A percentile compares a stretch with the other conserved stretches of the same genome.
These are phyloP conservation scores for Leptopilina syphax DNA, from an alignment of 2,888 invertebrate species.

Conservation along the genomic window DNA sequence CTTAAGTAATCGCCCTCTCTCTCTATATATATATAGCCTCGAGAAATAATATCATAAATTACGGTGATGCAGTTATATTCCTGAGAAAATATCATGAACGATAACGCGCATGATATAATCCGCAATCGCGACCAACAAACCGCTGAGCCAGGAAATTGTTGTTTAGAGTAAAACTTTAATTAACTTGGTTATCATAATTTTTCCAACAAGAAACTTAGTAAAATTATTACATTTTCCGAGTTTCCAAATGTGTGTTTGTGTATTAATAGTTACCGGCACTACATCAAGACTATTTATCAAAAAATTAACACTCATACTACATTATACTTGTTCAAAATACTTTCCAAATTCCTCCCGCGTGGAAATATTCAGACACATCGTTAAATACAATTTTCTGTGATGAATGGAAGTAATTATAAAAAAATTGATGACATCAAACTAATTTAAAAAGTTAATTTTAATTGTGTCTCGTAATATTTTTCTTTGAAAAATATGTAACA, in stretches of 20 bases:
- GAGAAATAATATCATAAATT: constrained; percentile 11
- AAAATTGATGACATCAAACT: constrained; percentile 6
- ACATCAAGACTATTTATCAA: neutral
- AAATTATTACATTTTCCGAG: neutral
- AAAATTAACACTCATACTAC: neutral
- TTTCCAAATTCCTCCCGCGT: too few relatives aligned
- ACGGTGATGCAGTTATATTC: neutral
- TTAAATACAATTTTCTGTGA: too few relatives aligned
- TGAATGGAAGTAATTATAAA: neutral
- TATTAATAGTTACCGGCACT: neutral
- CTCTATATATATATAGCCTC: neutral
- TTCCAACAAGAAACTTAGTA: neutral
- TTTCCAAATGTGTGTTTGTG: neutral
- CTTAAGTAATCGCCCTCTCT: neutral
- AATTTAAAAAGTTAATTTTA: neutral
- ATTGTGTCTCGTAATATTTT: neutral
- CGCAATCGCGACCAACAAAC: constrained; percentile 10
- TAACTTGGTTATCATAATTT: constrained; percentile 16
- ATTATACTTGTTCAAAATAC: neutral
- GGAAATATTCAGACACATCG: too few relatives aligned
- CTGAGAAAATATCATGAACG: constrained; percentile 13
- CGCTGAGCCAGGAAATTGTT: constrained; percentile 16
- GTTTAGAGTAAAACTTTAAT: constrained; percentile 18
- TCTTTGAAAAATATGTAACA: neutral
- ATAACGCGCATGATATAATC: neutral